phyloP scores from a whole-genome alignment of 2,797 vertebrate genomes.

The Myripristis murdjan region DNA sequence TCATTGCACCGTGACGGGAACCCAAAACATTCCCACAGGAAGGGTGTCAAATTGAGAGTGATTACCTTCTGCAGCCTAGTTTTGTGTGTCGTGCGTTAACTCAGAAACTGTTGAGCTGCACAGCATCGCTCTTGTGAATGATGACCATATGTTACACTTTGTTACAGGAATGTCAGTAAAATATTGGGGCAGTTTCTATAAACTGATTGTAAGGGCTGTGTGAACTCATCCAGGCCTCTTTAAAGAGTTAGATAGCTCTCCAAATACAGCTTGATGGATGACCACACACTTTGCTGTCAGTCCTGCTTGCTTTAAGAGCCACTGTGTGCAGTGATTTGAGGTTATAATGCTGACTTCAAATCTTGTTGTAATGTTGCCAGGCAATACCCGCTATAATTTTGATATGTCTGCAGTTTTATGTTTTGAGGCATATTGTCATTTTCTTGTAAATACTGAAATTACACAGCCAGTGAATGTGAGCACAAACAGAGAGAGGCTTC shows the following conservation, averaged over 20 bases:
- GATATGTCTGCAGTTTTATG: background rate
- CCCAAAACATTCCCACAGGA: background rate
- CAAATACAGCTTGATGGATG: constrained; percentile 61
- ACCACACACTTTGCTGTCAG: constrained; percentile 33
- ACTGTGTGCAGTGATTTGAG: constrained; percentile 27
- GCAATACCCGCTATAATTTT: constrained; percentile 27
- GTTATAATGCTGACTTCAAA: constrained; percentile 38
- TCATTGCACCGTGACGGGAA: background rate
- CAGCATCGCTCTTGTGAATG: constrained; percentile 30
- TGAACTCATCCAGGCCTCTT: constrained; percentile 38
- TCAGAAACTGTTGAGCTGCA: background rate
- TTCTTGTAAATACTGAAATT: constrained; percentile 3
- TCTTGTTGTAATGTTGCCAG: constrained; percentile 11
- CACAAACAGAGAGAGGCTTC: background rate
- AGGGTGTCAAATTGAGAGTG: background rate
- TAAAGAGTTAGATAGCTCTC: constrained; percentile 42
- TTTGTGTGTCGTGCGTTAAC: background rate
- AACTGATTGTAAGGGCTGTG: constrained; percentile 52
- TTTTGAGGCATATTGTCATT: constrained; percentile 13
- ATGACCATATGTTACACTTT: constrained; percentile 34
- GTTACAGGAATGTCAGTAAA: constrained; percentile 48
- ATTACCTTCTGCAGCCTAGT: background rate
- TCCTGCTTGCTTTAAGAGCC: constrained; percentile 33
- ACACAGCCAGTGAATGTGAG: constrained; percentile 1
- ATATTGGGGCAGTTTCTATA: constrained; percentile 50